Percentiles rank a stretch among this genome's conserved stretches.
These are phyloP conservation scores for Oikopleura albicans DNA, from an alignment of 23 tunicate species.

Conservation along the genomic window DNA sequence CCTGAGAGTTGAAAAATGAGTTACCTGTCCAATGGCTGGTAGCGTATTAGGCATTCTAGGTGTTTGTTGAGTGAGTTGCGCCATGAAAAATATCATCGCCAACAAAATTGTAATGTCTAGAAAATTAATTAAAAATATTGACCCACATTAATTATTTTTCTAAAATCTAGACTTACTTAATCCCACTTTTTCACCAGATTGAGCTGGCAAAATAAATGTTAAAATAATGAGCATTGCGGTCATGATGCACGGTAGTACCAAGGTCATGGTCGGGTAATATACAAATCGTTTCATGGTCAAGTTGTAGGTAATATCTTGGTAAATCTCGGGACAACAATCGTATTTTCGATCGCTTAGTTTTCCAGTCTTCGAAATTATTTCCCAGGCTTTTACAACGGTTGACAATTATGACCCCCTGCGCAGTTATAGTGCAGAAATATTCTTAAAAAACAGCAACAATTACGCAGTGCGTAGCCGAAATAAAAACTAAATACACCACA, in stretches of 20 bases:
- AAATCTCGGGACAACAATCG: neutral
- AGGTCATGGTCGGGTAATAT: neutral
- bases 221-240: neutral
- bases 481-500: too few species aligned
- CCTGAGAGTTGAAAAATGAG: too few species aligned
- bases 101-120: neutral
- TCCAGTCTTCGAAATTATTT: neutral
- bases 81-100: constrained; percentile 14
- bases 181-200: constrained; percentile 6
- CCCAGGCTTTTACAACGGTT: too few species aligned
- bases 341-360: neutral
- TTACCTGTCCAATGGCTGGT: constrained; percentile 8
- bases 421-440: too few species aligned
- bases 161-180: neutral
- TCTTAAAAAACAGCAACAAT: too few species aligned
- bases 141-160: neutral
- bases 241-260: neutral
- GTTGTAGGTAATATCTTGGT: constrained; percentile 6
- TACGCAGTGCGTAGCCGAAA: too few species aligned
- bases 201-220: neutral
- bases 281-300: neutral
- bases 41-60: constrained; percentile 15
- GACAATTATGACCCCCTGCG: too few species aligned
- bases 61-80: neutral
- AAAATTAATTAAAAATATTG: too few species aligned